Base-by-base conservation (phyloP, 2,888 invertebrate species). In the Agapostemon virescens region DNA sequence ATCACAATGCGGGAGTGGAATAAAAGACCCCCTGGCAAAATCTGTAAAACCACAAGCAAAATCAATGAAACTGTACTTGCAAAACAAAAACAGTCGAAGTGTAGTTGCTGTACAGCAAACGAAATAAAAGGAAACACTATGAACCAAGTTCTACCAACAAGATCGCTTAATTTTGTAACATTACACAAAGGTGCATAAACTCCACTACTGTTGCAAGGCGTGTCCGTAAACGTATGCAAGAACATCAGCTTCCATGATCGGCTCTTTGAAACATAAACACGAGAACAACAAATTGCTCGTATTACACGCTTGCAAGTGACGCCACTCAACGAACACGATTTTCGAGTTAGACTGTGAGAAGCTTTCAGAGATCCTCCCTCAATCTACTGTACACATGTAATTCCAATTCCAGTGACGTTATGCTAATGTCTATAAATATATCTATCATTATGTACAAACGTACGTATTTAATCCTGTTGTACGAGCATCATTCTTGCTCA, bases 81-180 rank as follows among this genome's bases (percentile, higher is more conserved):
- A 40, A 79, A 84, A 70, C 23, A 67, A 69, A 67, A 17, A 66
- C 64, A 38, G 69, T 9, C 7, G 58, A 69, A 52, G 33, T 73
- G 74, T 61, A 55, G 33, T 73, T 64, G 63, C 58, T 71, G 64
- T 45, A 23, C 13, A 82, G 38, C 70, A 73, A 77, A 68, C 64
- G 68, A 55, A 40, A 76, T 42, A 55, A 55, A 13, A 42, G 9
- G 58, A 42, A 68, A 67, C 36, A 64, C 30, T 30, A 30, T 9
- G 61, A 79, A 68, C 40, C 69, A 77, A 80, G 77, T 55, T 69
- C n/a, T 58, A 66, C 30, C 68, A 55, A 55, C 55, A 72, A 69
- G 58, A 68, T 71, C 69, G 69, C 66, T 82, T 76, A 77, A 78
- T 76, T 36, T 23, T 23, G 26, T 33, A 68, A 72, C 38, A 73